Evolutionary conservation across 2,113 vertebrate genomes (phyloP).

Genomic region (Salminus brasiliensis): DNA sequence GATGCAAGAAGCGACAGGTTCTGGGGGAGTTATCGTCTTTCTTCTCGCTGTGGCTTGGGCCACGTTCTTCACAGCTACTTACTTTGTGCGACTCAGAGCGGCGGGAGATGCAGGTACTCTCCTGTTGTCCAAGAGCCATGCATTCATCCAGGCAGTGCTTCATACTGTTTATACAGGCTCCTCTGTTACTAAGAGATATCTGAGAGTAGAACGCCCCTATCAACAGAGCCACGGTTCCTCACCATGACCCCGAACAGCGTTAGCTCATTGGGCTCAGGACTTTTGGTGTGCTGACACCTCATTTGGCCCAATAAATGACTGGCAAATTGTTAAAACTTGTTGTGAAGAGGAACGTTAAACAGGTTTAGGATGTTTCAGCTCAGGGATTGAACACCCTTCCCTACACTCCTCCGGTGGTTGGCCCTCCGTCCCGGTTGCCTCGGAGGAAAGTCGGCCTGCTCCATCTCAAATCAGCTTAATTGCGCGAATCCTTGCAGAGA

Average conservation of each 20-base stretch:
- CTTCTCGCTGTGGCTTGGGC: constrained; percentile 20
- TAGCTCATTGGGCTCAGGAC: no score
- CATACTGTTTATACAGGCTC: constrained; percentile 28
- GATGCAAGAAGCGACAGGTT: constrained; percentile 55
- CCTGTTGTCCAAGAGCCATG: background rate
- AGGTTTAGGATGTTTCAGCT: no score
- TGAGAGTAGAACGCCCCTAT: constrained; percentile 11
- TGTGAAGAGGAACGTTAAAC: no score
- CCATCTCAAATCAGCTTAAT: constrained; percentile 80
- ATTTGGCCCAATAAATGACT: background rate
- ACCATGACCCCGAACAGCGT: background rate
- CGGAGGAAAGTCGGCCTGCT: background rate
- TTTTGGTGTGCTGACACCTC: background rate
- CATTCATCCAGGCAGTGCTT: background rate
- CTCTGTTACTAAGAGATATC: constrained; percentile 19
- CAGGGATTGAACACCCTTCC: no score
- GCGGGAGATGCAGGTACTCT: constrained; percentile 23
- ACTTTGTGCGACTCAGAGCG: constrained; percentile 8
- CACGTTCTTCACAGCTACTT: constrained; percentile 4
- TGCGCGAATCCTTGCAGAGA: constrained; percentile 79
- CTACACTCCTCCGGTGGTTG: no score
- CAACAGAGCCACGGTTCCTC: background rate
- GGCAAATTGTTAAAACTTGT: no score
- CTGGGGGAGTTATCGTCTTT: constrained; percentile 17
- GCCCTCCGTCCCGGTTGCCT: background rate